Percentiles rank a stretch among this genome's conserved stretches.
Evolutionary conservation across 2,888 invertebrate species (phyloP).

Genomic region (Apodemia duryi): DNA sequence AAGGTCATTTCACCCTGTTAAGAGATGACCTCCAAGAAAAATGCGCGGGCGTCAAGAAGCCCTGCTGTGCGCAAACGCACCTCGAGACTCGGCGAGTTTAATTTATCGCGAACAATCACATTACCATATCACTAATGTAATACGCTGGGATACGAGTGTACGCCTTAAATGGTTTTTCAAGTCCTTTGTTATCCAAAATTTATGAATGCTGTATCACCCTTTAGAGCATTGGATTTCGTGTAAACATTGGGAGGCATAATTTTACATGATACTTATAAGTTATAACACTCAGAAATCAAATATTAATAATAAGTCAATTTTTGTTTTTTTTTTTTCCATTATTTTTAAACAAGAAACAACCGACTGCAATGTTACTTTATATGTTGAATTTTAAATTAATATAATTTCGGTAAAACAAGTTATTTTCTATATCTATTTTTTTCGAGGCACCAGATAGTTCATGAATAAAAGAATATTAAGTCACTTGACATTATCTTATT

Average conservation of each 20-base stretch:
- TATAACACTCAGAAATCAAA: constrained; percentile 13
- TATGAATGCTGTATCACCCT: constrained; percentile 69
- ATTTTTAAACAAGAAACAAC: no score
- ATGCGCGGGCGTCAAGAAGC: constrained; percentile 55
- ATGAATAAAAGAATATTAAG: no score
- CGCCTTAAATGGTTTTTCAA: constrained; percentile 72
- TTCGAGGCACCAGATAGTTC: no score
- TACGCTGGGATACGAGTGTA: constrained; percentile 65
- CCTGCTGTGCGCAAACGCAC: constrained; percentile 54
- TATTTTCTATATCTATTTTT: no score
- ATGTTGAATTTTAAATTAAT: no score
- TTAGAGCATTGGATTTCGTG: constrained; percentile 50
- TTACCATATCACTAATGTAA: constrained; percentile 77
- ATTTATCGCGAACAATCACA: constrained; percentile 66
- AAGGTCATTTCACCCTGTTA: constrained; percentile 55
- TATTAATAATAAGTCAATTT: not conserved
- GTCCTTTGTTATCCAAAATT: constrained; percentile 72
- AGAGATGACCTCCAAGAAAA: constrained; percentile 40
- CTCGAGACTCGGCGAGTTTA: constrained; percentile 52
- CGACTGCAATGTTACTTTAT: no score
- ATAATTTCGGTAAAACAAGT: no score
- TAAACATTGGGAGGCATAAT: constrained; percentile 60
- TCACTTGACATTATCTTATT: no score
- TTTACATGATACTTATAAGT: constrained; percentile 39
- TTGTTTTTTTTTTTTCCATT: not conserved